Base-by-base conservation (phyloP, 2,113 vertebrate species). In the Aptenodytes patagonicus region DNA sequence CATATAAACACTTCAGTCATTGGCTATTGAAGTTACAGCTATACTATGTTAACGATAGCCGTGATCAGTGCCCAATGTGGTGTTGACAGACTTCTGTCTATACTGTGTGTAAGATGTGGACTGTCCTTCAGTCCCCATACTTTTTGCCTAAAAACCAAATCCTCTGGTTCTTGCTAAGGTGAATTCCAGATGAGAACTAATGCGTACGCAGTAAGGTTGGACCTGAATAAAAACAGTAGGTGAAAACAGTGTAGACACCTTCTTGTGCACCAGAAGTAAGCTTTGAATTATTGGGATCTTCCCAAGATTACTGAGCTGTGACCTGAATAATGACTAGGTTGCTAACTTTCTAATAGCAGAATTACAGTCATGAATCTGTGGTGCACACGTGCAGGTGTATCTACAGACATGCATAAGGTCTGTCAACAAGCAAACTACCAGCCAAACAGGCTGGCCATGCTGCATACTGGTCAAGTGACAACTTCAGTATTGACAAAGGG, bases 171-270 rank as follows among this genome's bases (percentile, higher is more conserved):
- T 60, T 55, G 2, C 8, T 42, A 17, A 26, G 11, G 19, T 47
- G n/a, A 94, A 69, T 40, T 7, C 18, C 49, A 55, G 15, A 21
- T 38, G 4, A 69, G 10, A 38, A 73, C 10, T 14, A 40, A 20
- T 10, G 7, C 6, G 1, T 22, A 38, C 0, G 1, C 26, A 69
- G n/a, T 42, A 29, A 16, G 11, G 7, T 55, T 77, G 19, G 9
- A 81, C 5, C 6, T 60, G 11, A 66, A 58, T 46, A 38, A 20
- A 88, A 76, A 21, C 13, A 60, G 6, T 4, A 42, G 16, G 38
- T 47, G 19, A 69, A 51, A 9, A 31, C 5, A 52, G 10, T 46
- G 24, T 5, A 38, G 46, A 49, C 12, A 72, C 9, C 5, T 72
- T 36, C 11, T 14, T 61, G 10, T 60, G 9, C 40, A 46, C 18